Evolutionary conservation across 2,113 vertebrate species (phyloP), one percentile per base, ranked within the genome.

Genomic region (Syngnathus scovelli): DNA sequence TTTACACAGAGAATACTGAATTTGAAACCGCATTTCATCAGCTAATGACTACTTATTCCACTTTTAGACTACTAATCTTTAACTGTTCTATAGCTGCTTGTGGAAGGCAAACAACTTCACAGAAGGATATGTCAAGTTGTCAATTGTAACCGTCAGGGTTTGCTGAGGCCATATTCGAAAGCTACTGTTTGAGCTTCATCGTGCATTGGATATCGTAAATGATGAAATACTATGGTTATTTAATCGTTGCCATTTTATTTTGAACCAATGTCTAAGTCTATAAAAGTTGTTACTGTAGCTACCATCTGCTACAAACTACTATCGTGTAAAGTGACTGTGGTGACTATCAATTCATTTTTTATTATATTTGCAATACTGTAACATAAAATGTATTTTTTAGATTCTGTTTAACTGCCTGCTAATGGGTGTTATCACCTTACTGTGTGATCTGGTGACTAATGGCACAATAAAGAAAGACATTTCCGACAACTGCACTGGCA

Each of bases 401-500:
- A 58, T 58, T 58, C 55, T 16, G 55, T 58, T 58, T 58, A 58
- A 2, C 7, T 23, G 21, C 52, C 36, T 52, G 1, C 18, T 49
- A 37, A 37, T 15, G 33, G 1, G 21, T 58, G 61, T 19, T 15
- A 46, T 54, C 58, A 54, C 56, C 81, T 67, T 2, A 49, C 60
- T 79, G 83, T 83, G 78, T 79, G 82, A 81, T 83, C 81, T 13
- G 39, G 59, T 72, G 74, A 85, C 83, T 80, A 83, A 78, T 69
- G 49, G 21, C 64, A 58, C 71, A 92, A 92, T 87, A 89, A 88
- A 84, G 87, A 90, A 43, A 36, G 80, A 82, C 80, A 77, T 79
- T 84, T 85, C 78, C 70, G 78, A 87, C 79, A 82, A 81, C 71
- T 70, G 72, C 36, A 19, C 55, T 69, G 92, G 91, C 92, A 91